A percentile compares a stretch with the other conserved stretches of the same genome.
Evolutionary conservation across 2,888 invertebrate genomes (phyloP).

Genomic region (Antheraea yamamai): DNA sequence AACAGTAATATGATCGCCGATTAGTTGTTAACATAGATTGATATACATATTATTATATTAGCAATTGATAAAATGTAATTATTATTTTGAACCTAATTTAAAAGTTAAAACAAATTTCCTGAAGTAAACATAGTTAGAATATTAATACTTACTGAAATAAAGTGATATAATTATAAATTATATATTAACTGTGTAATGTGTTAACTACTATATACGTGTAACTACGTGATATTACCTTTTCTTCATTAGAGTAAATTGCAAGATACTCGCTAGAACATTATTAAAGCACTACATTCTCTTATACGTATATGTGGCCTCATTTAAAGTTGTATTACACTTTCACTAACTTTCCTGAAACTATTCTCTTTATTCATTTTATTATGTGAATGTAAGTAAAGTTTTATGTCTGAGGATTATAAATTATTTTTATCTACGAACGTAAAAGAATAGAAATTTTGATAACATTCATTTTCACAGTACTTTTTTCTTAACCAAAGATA

Average conservation of each 20-base stretch:
- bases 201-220: background rate
- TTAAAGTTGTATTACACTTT: background rate
- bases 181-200: background rate
- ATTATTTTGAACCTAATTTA: too few species aligned
- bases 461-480: too few species aligned
- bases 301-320: background rate
- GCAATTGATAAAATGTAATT: too few species aligned
- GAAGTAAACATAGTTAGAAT: too few species aligned
- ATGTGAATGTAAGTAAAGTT: background rate
- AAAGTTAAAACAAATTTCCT: too few species aligned
- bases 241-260: slow-evolving; percentile 8
- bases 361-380: background rate
- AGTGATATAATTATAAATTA: background rate
- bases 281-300: background rate
- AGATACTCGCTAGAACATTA: background rate
- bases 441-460: background rate
- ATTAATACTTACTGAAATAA: too few species aligned
- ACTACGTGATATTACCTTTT: background rate
- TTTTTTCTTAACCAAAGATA: too few species aligned
- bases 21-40: too few species aligned
- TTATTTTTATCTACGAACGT: background rate
- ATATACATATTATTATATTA: too few species aligned
- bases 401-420: background rate
- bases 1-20: too few species aligned
- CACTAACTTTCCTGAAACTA: background rate